These are phyloP conservation scores for Stenoptilia bipunctidactyla DNA, from an alignment of 2,888 invertebrate genomes.

Conservation along the genomic window DNA sequence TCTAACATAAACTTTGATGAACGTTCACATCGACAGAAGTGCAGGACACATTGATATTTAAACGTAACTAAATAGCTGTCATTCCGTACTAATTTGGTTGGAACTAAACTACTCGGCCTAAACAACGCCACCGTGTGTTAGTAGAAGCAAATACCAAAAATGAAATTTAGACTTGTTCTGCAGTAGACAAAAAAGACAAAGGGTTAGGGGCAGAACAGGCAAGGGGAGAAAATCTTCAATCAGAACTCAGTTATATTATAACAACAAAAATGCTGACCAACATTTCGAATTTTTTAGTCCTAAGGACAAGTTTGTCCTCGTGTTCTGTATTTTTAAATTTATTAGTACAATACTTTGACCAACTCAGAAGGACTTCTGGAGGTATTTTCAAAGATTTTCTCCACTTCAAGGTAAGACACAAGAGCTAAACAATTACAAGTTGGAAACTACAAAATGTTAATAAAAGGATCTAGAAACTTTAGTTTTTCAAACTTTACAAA, in stretches of 20 bases:
- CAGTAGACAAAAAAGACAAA: constrained; percentile 41
- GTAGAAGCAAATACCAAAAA: constrained; percentile 69
- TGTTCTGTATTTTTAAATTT: no score
- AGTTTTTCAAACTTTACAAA: no score
- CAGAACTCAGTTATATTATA: neutral
- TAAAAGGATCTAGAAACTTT: constrained; percentile 20
- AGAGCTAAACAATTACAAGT: constrained; percentile 54
- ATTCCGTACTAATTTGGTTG: constrained; percentile 59
- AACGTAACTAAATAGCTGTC: constrained; percentile 56
- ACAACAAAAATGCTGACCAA: no score
- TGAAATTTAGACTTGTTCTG: constrained; percentile 72
- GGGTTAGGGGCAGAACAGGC: constrained; percentile 54
- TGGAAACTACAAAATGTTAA: constrained; percentile 38
- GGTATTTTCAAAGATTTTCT: constrained; percentile 35
- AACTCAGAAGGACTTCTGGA: no score
- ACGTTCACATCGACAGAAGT: constrained; percentile 61
- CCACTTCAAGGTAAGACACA: constrained; percentile 44
- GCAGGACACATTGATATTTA: constrained; percentile 48
- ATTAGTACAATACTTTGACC: no score
- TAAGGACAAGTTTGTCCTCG: no score
- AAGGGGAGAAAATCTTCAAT: constrained; percentile 43
- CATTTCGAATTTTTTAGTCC: no score
- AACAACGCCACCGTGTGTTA: constrained; percentile 62
- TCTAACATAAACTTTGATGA: constrained; percentile 60
- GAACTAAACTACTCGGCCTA: constrained; percentile 62